Base-by-base conservation (phyloP, 2,113 vertebrate species). In the Muntiacus muntjak region DNA sequence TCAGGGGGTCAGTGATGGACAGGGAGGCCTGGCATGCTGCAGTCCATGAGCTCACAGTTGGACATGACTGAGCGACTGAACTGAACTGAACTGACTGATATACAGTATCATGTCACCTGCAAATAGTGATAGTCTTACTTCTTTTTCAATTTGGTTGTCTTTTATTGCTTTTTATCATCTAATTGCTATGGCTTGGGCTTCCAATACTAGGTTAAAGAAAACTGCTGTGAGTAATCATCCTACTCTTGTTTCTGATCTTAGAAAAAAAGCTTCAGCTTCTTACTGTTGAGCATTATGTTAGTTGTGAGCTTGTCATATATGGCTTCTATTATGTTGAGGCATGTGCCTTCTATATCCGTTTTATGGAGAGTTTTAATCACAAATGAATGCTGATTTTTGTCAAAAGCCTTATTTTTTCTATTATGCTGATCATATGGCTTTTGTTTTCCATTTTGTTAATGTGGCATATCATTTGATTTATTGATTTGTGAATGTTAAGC, bases 41-140 rank as follows among this genome's bases (percentile, higher is more conserved):
- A 40, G n/a, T 23, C 19, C n/a, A 13, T 0, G 1, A 36, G 5
- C 5, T 74, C 0, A 0, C n/a, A 74, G n/a, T 23, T 0, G 0
- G 67, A 40, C n/a, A 23, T 40, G 5, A 40, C 19, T 71, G n/a
- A 40, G 10, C 0, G 0, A 74, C 67, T 40, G 67, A 71, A 36
- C 21, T 71, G 64, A 71, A 74, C 19, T 71, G 64, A 71, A 74
- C 19, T 13, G 19, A 74, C 19, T 13, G 8, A 82, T 54, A 54
- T 54, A 54, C n/a, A 54, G 14, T n/a, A 54, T 54, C 30, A 82
- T 21, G 50, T 54, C 50, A 54, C 25, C 79, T 82, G 33, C 33
- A 54, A 54, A 14, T 82, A 82, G 33, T 82, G 79, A 54, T 23
- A 83, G 79, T 54, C 50, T 54, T 82, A 83, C 33, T 36, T 36